Evolutionary conservation across 2,113 vertebrate genomes (phyloP), one percentile per base, ranked within the genome.

Genomic region (Salvelinus sp.): DNA sequence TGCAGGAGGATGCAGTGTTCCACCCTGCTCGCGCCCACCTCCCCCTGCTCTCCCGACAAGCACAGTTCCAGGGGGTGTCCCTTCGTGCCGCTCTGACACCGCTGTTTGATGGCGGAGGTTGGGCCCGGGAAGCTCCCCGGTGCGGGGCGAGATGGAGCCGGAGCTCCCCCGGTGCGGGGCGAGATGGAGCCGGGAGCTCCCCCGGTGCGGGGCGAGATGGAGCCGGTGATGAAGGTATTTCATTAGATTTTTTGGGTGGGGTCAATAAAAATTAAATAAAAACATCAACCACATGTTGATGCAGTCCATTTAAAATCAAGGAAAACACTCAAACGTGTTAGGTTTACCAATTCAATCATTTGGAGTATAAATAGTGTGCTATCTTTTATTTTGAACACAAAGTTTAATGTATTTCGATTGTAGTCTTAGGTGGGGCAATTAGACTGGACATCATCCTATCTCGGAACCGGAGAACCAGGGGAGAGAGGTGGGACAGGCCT

Each of bases 371-470:
- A 38, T 38, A 38, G 33, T 38, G 33, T 38, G 33, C 33, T 7
- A 0, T 0, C 1, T 38, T 38, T 38, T 2, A 38, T 38, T 38
- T 38, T 38, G 48, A 4, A 50, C 48, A 50, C 12, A 16, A 50
- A 50, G 7, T 9, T 38, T 4, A 16, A 4, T 0, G 3, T 12
- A 50, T 50, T 16, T 4, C 10, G 13, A 14, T 2, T 50, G 48
- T 50, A 2, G 14, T 50, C 14, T 16, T 12, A 6, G 65, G 28
- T 7, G 28, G 27, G n/a, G 73, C 83, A 25, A 86, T 88, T 78
- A 85, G 83, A 71, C 73, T 96, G 71, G 88, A 95, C 74, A 87
- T 96, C 73, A 78, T 94, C 67, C 93, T 97, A 76, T 50, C 48
- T 50, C 14, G 48, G 48, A 6, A 10, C 48, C 14, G 13, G 48